Base-by-base conservation (phyloP, 1,140 invertebrate genomes). In the Saxidomus purpurata region DNA sequence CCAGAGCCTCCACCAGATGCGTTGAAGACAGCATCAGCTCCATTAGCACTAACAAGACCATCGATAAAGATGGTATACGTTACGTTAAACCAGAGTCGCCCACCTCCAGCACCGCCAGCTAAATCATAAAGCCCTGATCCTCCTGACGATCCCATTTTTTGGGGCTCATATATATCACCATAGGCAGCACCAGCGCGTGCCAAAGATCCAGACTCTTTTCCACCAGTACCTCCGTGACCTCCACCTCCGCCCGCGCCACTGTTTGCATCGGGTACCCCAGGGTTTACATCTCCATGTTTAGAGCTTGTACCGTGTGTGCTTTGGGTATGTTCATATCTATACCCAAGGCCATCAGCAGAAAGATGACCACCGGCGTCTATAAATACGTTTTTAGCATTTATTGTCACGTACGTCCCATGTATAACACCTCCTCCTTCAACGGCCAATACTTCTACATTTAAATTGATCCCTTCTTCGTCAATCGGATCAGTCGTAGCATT, bases 81-180 rank as follows among this genome's bases (percentile, higher is more conserved):
- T 25, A 94, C 93, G 83, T 94, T 94, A 90, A 94, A 92, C 93
- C 93, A 94, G 31, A 94, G 89, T 31, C 92, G 76, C 17, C 93
- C 93, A 19, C 93, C 93, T n/a, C 93, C 93, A 36, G 67, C 80
- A 13, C 93, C 93, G 9, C 93, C 93, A n/a, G 47, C 61, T 17
- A 77, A 34, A n/a, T 77, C 87, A 49, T 77, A 67, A n/a, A 89
- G 43, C 17, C 92, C 91, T 22, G 13, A 11, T 17, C 92, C 92
- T 49, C 92, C 93, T 15, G 93, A 84, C 81, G 93, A 93, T 47
- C 93, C 93, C 81, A 93, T 85, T 55, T 85, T 55, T 31, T 91
- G 40, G 25, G 93, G 93, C 74, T 93, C 91, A 87, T 91, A 94
- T 19, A 93, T 82, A 79, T 93, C 92, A 19, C 92, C 93, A 81